Conservation (phyloP, 2,888 invertebrate species). For the Agrilus cyanescens region DNA sequence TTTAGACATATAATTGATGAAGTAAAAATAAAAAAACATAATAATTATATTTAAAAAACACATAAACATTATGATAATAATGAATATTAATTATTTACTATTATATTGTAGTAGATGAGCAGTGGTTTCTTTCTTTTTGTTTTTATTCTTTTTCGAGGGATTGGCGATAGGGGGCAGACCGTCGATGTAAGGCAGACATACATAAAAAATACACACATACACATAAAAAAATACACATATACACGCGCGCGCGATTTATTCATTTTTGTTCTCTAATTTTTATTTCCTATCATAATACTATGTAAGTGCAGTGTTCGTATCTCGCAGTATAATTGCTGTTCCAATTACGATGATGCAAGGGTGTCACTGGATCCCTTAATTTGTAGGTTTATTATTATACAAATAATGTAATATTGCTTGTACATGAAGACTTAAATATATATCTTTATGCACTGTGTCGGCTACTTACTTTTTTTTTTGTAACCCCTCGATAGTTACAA, state of each 20-base stretch:
- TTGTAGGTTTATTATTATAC: constrained; percentile 38
- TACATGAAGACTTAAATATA: constrained; percentile 63
- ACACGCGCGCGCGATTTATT: constrained; percentile 28
- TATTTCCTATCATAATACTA: constrained; percentile 28
- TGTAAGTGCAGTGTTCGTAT: constrained; percentile 29
- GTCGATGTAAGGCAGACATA: not conserved
- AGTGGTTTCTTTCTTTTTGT: constrained; percentile 21
- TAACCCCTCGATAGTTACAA: too few relatives aligned
- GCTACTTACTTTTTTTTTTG: constrained; percentile 5
- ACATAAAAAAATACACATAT: constrained; percentile 19
- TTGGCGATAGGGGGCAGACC: constrained; percentile 32
- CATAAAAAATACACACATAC: not conserved
- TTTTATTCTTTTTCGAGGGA: constrained; percentile 23
- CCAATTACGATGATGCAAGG: constrained; percentile 30
- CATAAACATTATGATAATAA: constrained; percentile 3
- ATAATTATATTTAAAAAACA: constrained; percentile 20
- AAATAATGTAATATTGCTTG: constrained; percentile 61
- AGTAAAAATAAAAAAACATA: constrained; percentile 22
- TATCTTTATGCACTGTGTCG: constrained; percentile 60
- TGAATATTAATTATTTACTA: too few relatives aligned
- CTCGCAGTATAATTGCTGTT: constrained; percentile 22
- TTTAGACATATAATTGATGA: constrained; percentile 26
- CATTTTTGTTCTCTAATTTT: constrained; percentile 35
- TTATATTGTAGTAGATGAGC: constrained; percentile 33
- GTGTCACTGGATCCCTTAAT: constrained; percentile 31